Base-by-base conservation (phyloP, 2,113 vertebrate species). In the Odocoileus hemionus region DNA sequence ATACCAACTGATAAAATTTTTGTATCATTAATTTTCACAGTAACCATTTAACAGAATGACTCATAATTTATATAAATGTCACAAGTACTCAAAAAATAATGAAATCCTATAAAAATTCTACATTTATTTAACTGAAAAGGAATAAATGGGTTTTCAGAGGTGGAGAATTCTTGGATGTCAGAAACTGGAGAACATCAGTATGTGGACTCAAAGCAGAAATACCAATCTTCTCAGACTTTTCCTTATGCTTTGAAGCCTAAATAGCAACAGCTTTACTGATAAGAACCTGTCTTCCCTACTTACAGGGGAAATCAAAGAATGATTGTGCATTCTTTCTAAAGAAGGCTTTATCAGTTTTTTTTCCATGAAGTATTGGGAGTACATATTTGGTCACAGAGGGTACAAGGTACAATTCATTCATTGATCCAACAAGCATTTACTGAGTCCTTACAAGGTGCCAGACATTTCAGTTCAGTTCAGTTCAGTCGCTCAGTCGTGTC, bases 21-120 rank as follows among this genome's bases (percentile, higher is more conserved):
- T 86, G 30, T 74, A 54, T 61, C 13, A 39, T 85, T 88, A 45
- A 89, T 89, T 94, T 95, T 89, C 28, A 82, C 12, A 86, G 21
- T 70, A 93, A 91, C 30, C 36, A 82, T 64, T 93, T 70, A 23
- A 57, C 80, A 85, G 45, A 94, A 55, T 60, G 10, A 92, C 45
- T 92, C 8, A 30, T 86, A 91, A 78, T 76, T 79, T 83, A 83
- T 87, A 82, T 26, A 55, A 55, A 26, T 94, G 52, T 60, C 36
- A 76, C 43, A 78, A 54, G 30, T 86, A 89, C 47, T 82, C 28
- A 52, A 17, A 54, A 70, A 96, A 58, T 39, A 92, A 92, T 17
- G 74, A 82, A 92, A 76, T 89, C 28, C 54, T 92, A 11, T 90
- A 83, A 90, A 86, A 97, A 89, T 94, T 90, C 39, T 90, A 33